Evolutionary conservation across 1,140 invertebrate species (phyloP), one percentile per base, ranked within the genome.

Genomic region (Dendrolimus kikuchii): DNA sequence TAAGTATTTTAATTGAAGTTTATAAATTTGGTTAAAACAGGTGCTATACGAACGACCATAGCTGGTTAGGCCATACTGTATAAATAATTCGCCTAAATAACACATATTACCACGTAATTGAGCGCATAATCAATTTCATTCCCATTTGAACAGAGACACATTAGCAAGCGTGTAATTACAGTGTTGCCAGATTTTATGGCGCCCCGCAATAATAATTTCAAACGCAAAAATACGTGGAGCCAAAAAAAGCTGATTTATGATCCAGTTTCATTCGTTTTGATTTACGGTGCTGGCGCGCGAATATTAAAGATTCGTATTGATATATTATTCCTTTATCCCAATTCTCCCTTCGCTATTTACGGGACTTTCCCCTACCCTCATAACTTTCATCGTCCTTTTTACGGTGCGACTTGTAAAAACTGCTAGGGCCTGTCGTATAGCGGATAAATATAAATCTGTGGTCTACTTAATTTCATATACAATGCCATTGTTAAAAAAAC

Each of bases 221-320:
- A 64, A 55, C 54, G 56, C 61, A 66, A 72, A 76, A 69, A 69
- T 62, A 67, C 54, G 59, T 23, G 23, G 23, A 23, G 23, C 23
- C 62, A 64, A 70, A 77, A 70, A 70, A 73, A 66, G 62, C 56
- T 81, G 81, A 84, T 84, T 82, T 81, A 81, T 77, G 65, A 67
- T 68, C 63, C 66, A 61, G 69, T 86, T 81, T 83, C 79, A 84
- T 86, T 81, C 78, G 66, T 64, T 76, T 68, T 83, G 83, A 86
- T 86, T 86, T 84, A 86, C 79, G 77, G 71, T 71, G 67, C 68
- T 67, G 65, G 68, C 74, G 72, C 74, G 80, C 77, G 75, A 82
- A 84, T 84, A 86, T 83, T 82, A 86, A 86, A 86, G 81, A 86
- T 83, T 48, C 79, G 78, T 79, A 84, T 83, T 84, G 83, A 84